Evolutionary conservation across 2,888 invertebrate genomes (phyloP).

Genomic region (Dioctria linearis): DNA sequence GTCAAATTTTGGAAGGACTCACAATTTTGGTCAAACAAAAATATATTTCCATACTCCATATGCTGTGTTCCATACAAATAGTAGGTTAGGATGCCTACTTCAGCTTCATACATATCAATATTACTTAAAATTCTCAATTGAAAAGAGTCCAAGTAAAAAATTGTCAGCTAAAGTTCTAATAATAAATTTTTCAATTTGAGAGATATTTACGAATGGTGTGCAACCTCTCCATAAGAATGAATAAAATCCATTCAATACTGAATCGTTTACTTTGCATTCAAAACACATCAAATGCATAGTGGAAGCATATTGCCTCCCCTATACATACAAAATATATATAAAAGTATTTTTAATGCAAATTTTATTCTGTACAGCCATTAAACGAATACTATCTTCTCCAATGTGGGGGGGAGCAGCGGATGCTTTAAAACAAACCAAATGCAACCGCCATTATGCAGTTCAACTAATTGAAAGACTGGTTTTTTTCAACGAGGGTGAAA

Average conservation of each 20-base stretch:
- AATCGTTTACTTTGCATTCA: slow-evolving; percentile 34
- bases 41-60: too few species aligned
- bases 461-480: slow-evolving; percentile 4
- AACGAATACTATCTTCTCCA: neutral
- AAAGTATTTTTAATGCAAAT: slow-evolving; percentile 26
- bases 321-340: slow-evolving; percentile 20
- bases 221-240: slow-evolving; percentile 6
- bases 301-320: neutral
- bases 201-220: neutral
- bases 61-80: too few species aligned
- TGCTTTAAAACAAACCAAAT: slow-evolving; percentile 28
- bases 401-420: slow-evolving; percentile 17
- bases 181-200: too few species aligned
- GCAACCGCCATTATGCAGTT: slow-evolving; percentile 8
- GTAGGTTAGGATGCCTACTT: too few species aligned
- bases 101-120: too few species aligned
- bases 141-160: too few species aligned
- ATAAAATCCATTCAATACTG: neutral
- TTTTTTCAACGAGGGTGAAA: too few species aligned
- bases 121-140: too few species aligned
- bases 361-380: slow-evolving; percentile 22
- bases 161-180: too few species aligned
- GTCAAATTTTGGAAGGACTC: too few species aligned
- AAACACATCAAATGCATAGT: slow-evolving; percentile 32
- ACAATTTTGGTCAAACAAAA: too few species aligned